Conservation (phyloP, 2,797 vertebrate species). For the Columba guinea region DNA sequence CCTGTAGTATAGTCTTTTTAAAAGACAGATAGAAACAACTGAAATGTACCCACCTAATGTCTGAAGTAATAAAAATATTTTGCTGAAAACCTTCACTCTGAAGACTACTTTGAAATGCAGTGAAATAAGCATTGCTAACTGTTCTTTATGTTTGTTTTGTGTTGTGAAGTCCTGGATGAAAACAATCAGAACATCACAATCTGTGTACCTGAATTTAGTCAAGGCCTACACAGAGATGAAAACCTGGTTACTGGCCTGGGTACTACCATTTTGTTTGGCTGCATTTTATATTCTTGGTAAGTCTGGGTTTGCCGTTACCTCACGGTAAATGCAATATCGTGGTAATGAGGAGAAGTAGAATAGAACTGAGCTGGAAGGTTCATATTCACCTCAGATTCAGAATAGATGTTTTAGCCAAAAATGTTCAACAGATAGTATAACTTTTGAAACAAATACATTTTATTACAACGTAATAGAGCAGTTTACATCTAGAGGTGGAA, state of each 20-base stretch:
- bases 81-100: background rate
- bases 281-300: constrained; percentile 96
- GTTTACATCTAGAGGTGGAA: background rate
- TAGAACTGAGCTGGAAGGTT: background rate
- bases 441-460: background rate
- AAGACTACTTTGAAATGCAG: background rate
- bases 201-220: constrained; percentile 87
- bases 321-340: background rate
- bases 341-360: background rate
- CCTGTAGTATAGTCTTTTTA: background rate
- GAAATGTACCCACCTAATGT: background rate
- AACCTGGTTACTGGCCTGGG: constrained; percentile 88
- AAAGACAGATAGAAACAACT: background rate
- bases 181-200: constrained; percentile 85
- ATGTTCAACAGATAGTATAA: background rate
- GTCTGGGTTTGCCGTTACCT: constrained; percentile 4
- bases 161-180: constrained; percentile 69
- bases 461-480: background rate
- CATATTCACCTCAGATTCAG: background rate
- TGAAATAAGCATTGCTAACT: background rate
- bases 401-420: background rate
- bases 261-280: constrained; percentile 85
- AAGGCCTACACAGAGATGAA: constrained; percentile 84
- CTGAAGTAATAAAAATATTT: background rate
- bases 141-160: background rate